Base-by-base conservation (phyloP, 2,888 invertebrate species). In the Drosophila heteroneura region DNA sequence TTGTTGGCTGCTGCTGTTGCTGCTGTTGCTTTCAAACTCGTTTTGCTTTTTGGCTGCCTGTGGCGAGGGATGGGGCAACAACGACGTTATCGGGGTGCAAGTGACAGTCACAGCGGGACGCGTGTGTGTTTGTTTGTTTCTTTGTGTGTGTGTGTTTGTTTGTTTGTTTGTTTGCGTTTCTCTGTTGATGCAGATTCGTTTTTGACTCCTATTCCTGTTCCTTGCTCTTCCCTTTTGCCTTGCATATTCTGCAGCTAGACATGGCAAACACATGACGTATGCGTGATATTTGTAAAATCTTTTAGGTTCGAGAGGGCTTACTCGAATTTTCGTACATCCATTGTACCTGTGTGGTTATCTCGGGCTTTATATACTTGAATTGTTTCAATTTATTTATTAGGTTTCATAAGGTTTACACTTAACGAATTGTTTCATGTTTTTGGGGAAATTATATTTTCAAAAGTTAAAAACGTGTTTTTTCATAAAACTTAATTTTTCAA, bases 1-100 rank as follows among this genome's bases (percentile, higher is more conserved):
- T 7, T 30, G 30, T 30, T 30, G 30, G 22, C 22, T 26, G 26
- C 26, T 26, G 26, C 26, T 26, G 28, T 3, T 60, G 44, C 26
- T 44, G 63, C 49, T 57, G 54, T 39, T 63, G 73, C 74, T 80
- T 71, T 70, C 57, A 80, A 80, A 80, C 81, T 80, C 71, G 80
- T 80, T 80, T 80, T 80, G 60, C 54, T 66, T 75, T 79, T 70
- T 67, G 74, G 53, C 61, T 61, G 47, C 32, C 57, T 51, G 54
- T 57, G 22, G 6, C 19, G 57, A 14, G 30, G 49, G 49, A 26
- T 32, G 37, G 68, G 52, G 49, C 37, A 28, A 30, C 52, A 26
- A 57, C 30, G n/a, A 51, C 22, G 54, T 28, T 47, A 28, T 30
- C 54, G 65, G 67, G 64, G 68, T 62, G 71, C 53, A 63, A 68